A percentile compares a stretch with the other conserved stretches of the same genome.
Conservation (phyloP, 1,140 invertebrate genomes). For the Mamestra configurata region DNA sequence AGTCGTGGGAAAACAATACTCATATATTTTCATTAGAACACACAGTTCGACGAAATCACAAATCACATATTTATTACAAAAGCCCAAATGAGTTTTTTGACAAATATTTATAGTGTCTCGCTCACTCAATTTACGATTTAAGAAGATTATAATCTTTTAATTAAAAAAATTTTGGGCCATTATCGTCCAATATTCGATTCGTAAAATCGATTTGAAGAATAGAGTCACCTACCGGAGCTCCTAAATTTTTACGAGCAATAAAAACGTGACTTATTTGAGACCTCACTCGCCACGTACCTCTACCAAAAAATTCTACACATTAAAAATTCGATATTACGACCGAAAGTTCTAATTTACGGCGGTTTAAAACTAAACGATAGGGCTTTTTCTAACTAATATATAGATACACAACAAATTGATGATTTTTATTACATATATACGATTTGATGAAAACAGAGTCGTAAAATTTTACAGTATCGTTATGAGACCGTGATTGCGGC, state of each 20-base stretch:
- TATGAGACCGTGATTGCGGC: conserved; percentile 45
- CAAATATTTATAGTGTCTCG: conserved; percentile 52
- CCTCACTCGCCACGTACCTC: conserved; percentile 69
- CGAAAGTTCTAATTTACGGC: conserved; percentile 81
- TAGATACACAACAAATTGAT: conserved; percentile 60
- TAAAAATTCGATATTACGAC: conserved; percentile 83
- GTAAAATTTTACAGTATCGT: conserved; percentile 57
- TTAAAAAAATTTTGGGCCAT: conserved; percentile 60
- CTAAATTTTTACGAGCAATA: conserved; percentile 83
- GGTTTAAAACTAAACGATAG: conserved; percentile 76
- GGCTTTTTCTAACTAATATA: conserved; percentile 52
- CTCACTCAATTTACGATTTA: conserved; percentile 57
- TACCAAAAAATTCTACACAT: conserved; percentile 68
- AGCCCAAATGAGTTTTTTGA: conserved; percentile 41
- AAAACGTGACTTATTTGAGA: conserved; percentile 78
- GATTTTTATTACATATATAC: conserved; percentile 68
- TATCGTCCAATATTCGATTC: conserved; percentile 62
- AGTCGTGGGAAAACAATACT: background rate
- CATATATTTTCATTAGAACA: conserved; percentile 8
- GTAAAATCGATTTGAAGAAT: conserved; percentile 81
- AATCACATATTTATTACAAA: conserved; percentile 36
- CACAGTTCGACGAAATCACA: conserved; percentile 22
- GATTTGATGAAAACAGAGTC: conserved; percentile 70
- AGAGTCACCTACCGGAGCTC: conserved; percentile 77
- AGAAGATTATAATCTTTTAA: conserved; percentile 67